Evolutionary conservation across 2,113 vertebrate genomes (phyloP).

Genomic region (Ptychochromis oligacanthus): DNA sequence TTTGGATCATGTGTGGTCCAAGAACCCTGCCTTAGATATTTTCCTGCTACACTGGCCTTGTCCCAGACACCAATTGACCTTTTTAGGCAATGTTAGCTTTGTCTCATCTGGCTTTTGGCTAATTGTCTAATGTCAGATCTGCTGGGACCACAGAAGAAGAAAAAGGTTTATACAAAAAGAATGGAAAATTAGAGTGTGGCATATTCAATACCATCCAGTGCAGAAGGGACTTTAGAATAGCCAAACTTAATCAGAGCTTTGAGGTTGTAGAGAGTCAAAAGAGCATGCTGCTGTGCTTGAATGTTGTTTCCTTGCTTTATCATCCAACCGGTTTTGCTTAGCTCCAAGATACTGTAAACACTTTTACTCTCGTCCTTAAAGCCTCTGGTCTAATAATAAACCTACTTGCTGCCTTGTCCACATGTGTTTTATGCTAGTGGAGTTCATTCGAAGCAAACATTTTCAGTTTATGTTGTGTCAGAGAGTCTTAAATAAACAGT

Average conservation of each 20-base stretch:
- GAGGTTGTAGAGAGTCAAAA: background rate
- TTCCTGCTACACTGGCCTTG: slow-evolving; percentile 26
- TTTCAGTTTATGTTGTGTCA: slow-evolving; percentile 2
- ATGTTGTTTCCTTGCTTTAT: background rate
- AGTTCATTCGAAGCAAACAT: slow-evolving; percentile 14
- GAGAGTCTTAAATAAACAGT: slow-evolving; percentile 10
- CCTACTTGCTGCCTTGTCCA: background rate
- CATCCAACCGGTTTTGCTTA: background rate
- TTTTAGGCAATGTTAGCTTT: slow-evolving; percentile 79
- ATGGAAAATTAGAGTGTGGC: slow-evolving; percentile 1
- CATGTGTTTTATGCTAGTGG: slow-evolving; percentile 7
- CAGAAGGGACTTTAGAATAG: background rate
- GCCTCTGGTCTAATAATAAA: slow-evolving; percentile 39
- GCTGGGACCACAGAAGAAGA: slow-evolving; percentile 24
- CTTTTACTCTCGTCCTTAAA: background rate
- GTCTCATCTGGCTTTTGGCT: slow-evolving; percentile 49
- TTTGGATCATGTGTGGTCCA: slow-evolving; percentile 62
- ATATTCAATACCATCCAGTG: background rate
- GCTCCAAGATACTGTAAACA: slow-evolving; percentile 26
- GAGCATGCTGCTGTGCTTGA: background rate
- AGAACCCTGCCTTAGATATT: slow-evolving; percentile 43
- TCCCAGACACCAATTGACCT: slow-evolving; percentile 58
- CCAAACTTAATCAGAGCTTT: background rate
- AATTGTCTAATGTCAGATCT: slow-evolving; percentile 61
- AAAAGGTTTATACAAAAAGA: slow-evolving; percentile 27